These are phyloP conservation scores for Eupleurogrammus muticus DNA, from an alignment of 2,797 vertebrate genomes.

Conservation along the genomic window DNA sequence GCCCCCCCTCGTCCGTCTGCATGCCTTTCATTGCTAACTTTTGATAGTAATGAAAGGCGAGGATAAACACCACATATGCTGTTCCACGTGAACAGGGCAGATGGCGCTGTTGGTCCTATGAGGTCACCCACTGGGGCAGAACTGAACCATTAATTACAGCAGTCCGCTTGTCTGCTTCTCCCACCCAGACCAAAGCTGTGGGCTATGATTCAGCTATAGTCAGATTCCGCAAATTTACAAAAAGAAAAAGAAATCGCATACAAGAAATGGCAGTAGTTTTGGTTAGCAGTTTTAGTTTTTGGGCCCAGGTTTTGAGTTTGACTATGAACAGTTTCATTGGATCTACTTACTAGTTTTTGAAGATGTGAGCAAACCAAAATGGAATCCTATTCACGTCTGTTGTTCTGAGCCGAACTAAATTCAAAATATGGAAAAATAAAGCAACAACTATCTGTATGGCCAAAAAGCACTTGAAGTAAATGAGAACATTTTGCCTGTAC, in stretches of 20 bases:
- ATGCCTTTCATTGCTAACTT: conserved; percentile 75
- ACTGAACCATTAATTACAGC: conserved; percentile 34
- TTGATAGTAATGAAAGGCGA: conserved; percentile 67
- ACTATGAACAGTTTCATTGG: background rate
- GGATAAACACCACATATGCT: conserved; percentile 45
- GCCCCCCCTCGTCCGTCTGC: conserved; percentile 62
- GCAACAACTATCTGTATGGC: background rate
- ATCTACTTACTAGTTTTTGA: background rate
- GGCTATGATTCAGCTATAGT: conserved; percentile 9
- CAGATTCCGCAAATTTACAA: conserved; percentile 12
- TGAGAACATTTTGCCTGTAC: background rate
- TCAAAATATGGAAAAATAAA: background rate
- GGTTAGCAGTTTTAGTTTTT: background rate
- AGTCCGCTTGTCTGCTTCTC: conserved; percentile 23
- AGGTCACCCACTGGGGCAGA: conserved; percentile 41
- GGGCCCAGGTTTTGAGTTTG: background rate
- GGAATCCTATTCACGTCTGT: background rate
- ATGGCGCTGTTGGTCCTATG: conserved; percentile 54
- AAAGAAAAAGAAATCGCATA: conserved; percentile 1
- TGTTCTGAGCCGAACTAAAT: background rate
- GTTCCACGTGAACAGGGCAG: conserved; percentile 33
- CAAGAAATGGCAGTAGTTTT: background rate
- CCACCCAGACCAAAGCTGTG: conserved; percentile 1
- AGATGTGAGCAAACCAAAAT: background rate
- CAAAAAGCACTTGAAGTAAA: background rate